Conservation (phyloP, 2,797 vertebrate species). For the Triplophysa bombifrons region DNA sequence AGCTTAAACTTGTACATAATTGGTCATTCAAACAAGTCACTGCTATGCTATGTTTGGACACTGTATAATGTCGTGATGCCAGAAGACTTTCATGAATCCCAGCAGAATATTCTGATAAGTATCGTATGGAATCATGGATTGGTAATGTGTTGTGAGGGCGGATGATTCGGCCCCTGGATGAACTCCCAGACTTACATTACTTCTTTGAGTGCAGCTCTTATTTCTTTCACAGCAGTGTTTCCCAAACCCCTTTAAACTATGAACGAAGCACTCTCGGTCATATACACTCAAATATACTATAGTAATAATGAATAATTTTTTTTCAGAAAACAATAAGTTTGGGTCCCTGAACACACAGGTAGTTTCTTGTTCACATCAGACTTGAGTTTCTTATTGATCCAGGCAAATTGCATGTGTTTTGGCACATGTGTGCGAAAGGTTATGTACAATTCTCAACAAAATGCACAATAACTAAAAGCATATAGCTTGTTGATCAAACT, state of each 20-base stretch:
- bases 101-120: not conserved
- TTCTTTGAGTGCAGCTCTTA: not conserved
- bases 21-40: slow-evolving; percentile 12
- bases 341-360: no score
- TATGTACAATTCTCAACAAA: no score
- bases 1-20: not conserved
- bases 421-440: no score
- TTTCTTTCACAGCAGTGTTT: not conserved
- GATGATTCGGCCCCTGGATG: slow-evolving; percentile 2
- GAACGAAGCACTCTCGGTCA: not conserved
- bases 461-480: no score
- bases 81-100: not conserved
- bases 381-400: no score
- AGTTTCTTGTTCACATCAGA: no score
- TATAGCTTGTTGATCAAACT: no score
- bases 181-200: slow-evolving; percentile 27
- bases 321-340: no score
- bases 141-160: not conserved
- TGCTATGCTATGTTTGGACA: not conserved
- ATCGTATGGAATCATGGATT: not conserved
- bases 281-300: not conserved
- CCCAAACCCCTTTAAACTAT: not conserved
- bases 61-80: not conserved
- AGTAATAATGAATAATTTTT: no score
- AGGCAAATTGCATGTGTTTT: no score